Conservation (phyloP, 2,113 vertebrate genomes). For the Ceuthmochares aereus region DNA sequence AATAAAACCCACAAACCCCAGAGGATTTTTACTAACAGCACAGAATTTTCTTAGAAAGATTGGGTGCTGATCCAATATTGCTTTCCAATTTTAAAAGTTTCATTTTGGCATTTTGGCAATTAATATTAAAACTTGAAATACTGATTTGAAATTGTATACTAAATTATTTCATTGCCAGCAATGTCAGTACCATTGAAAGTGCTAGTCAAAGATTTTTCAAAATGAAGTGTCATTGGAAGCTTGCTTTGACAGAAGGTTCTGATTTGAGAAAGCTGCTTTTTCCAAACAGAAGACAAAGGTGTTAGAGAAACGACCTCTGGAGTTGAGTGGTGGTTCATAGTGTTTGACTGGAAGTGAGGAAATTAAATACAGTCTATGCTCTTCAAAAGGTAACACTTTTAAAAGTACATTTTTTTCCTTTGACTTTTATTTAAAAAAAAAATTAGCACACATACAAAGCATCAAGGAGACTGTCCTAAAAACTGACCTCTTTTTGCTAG, state of each 20-base stretch:
- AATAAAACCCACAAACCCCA: rapidly evolving
- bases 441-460: not conserved
- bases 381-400: not conserved
- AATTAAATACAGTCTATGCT: not conserved
- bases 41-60: not conserved
- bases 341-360: constrained; percentile 1
- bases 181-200: not conserved
- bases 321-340: not conserved
- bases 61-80: not conserved
- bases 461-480: not conserved
- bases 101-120: not conserved
- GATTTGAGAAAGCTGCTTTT: not conserved
- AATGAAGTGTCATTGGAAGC: constrained; percentile 3
- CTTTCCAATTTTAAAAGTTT: not conserved
- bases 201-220: not conserved
- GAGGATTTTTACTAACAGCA: not conserved
- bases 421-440: not conserved
- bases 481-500: not conserved
- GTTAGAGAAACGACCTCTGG: constrained; percentile 1
- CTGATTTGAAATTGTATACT: not conserved
- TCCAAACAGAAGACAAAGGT: not conserved
- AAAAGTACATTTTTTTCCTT: not conserved
- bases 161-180: not conserved
- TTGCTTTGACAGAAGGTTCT: constrained; percentile 7
- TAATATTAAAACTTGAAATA: constrained; percentile 4